Evolutionary conservation across 2,113 vertebrate species (phyloP).

Genomic region (Aramus guarauna): DNA sequence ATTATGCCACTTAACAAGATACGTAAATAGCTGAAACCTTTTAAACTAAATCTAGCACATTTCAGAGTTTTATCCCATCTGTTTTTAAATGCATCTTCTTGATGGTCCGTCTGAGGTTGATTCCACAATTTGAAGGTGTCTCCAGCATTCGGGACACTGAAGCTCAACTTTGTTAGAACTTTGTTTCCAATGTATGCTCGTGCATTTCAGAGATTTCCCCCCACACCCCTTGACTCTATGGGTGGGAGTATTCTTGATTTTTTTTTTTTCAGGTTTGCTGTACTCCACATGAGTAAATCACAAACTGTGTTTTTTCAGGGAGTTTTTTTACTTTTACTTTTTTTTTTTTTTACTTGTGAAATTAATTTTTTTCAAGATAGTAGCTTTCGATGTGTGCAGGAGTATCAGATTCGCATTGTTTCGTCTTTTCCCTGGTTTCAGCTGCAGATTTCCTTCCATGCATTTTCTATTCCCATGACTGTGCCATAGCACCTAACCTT

Average conservation of each 20-base stretch:
- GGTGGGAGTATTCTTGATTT: neutral
- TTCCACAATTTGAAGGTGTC: neutral
- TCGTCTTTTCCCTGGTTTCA: neutral
- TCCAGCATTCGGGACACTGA: neutral
- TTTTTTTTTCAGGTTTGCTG: neutral
- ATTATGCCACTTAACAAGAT: neutral
- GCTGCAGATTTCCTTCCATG: neutral
- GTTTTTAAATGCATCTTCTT: neutral
- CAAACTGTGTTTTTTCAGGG: neutral
- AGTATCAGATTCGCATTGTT: neutral
- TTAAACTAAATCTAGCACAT: neutral
- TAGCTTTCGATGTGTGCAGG: neutral
- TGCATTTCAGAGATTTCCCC: neutral
- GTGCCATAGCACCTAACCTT: too few relatives aligned
- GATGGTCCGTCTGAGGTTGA: neutral
- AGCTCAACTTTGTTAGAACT: neutral
- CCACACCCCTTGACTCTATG: rapidly evolving
- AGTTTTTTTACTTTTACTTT: neutral
- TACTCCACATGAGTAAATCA: neutral
- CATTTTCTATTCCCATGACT: neutral
- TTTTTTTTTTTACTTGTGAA: neutral
- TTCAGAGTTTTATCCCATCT: neutral
- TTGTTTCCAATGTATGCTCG: neutral
- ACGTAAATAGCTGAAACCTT: neutral
- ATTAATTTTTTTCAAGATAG: neutral